Conservation (phyloP, 2,888 invertebrate genomes). For the Lycocerus yunnanus region DNA sequence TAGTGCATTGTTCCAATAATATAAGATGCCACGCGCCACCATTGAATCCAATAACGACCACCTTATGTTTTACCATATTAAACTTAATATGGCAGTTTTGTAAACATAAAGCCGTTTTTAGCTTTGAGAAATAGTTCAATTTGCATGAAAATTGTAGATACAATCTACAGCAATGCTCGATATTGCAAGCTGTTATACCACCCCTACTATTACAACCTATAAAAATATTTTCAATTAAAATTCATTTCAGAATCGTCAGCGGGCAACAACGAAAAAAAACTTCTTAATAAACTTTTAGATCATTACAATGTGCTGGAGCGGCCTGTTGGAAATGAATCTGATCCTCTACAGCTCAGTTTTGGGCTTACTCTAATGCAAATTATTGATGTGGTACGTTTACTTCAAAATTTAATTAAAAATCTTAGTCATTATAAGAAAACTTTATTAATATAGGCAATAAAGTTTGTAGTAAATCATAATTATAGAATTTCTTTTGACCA, state of each 20-base stretch:
- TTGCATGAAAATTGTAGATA: not conserved
- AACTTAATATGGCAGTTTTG: not conserved
- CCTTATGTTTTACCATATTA: not conserved
- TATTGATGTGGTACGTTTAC: constrained; percentile 88
- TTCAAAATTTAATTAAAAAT: not conserved
- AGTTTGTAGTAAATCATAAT: not conserved
- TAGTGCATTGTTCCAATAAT: not conserved
- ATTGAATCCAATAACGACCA: not conserved
- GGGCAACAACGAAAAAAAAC: constrained; percentile 90
- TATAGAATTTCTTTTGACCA: constrained; percentile 46
- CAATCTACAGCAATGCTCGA: not conserved
- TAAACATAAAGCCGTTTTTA: not conserved
- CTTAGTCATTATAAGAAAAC: not conserved
- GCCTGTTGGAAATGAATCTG: constrained; percentile 94
- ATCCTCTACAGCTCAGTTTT: constrained; percentile 93
- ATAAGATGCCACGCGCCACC: not conserved
- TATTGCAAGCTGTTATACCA: not conserved
- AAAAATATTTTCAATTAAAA: not conserved
- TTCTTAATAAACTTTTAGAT: constrained; percentile 89
- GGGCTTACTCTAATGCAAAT: constrained; percentile 97
- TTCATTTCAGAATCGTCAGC: constrained; percentile 72
- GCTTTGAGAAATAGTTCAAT: not conserved
- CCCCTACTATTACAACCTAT: not conserved
- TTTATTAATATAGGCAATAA: not conserved
- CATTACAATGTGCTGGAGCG: constrained; percentile 94